Conservation (phyloP, 2,888 invertebrate genomes). For the Zygaena filipendulae region DNA sequence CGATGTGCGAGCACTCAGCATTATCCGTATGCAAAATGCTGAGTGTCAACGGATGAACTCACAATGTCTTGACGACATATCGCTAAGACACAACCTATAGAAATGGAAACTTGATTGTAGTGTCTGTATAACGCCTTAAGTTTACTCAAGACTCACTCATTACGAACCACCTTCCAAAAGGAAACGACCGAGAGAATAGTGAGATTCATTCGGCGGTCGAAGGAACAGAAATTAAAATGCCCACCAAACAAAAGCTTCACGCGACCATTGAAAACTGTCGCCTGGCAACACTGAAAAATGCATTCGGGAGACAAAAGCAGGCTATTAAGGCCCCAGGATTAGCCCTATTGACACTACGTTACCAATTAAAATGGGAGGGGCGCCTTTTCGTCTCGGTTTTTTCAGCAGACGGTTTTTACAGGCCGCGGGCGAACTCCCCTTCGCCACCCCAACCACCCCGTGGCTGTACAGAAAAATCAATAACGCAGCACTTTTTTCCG, state of each 20-base stretch:
- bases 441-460: conserved; percentile 31
- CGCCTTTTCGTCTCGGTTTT: conserved; percentile 68
- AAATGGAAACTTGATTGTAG: too few relatives aligned
- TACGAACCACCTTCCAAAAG: too few relatives aligned
- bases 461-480: conserved; percentile 68
- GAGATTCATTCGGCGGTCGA: too few relatives aligned
- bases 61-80: too few relatives aligned
- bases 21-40: too few relatives aligned
- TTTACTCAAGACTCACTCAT: too few relatives aligned
- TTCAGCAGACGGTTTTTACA: conserved; percentile 69
- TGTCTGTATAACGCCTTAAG: too few relatives aligned
- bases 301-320: conserved; percentile 60
- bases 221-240: too few relatives aligned
- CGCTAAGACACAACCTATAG: too few relatives aligned
- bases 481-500: conserved; percentile 71
- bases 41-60: too few relatives aligned
- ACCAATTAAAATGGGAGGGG: conserved; percentile 69
- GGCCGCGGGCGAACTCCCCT: conserved; percentile 52
- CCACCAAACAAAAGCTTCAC: conserved; percentile 6
- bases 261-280: conserved; percentile 25
- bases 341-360: conserved; percentile 69
- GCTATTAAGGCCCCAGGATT: conserved; percentile 61
- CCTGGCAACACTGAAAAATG: conserved; percentile 60
- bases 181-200: too few relatives aligned
- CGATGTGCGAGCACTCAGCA: too few relatives aligned